A percentile compares a stretch with the other conserved stretches of the same genome.
phyloP scores from a whole-genome alignment of 2,888 invertebrate genomes.

The Myopa tessellatipennis region DNA sequence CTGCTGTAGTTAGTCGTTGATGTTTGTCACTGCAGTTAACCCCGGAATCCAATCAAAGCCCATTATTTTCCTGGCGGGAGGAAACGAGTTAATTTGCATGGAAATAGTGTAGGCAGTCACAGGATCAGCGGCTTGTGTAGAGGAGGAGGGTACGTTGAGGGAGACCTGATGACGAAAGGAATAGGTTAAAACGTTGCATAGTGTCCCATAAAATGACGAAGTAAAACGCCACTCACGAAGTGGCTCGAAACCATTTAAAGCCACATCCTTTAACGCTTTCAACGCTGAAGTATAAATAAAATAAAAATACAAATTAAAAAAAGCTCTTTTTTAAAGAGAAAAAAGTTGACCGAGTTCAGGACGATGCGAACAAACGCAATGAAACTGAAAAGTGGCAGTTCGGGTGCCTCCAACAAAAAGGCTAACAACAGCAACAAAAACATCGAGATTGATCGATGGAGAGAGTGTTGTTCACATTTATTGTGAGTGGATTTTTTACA shows the following conservation, averaged over 20 bases:
- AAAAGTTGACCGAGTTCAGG: background rate
- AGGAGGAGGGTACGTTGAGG: background rate
- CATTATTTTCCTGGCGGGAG: conserved; percentile 19
- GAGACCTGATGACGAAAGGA: background rate
- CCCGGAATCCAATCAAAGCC: conserved; percentile 34
- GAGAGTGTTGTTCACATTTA: background rate
- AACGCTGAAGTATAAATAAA: background rate
- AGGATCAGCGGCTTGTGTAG: background rate
- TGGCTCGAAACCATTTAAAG: background rate
- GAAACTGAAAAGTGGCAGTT: background rate
- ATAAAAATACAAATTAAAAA: too few relatives aligned
- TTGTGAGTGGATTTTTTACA: background rate
- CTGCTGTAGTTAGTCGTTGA: background rate
- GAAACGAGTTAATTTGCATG: conserved; percentile 28
- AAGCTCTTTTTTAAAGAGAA: background rate
- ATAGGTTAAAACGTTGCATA: background rate
- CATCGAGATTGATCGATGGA: conserved; percentile 4
- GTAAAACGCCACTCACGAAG: background rate
- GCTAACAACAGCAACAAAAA: background rate
- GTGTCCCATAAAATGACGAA: background rate
- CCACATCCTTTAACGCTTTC: background rate
- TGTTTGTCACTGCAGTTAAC: conserved; percentile 14
- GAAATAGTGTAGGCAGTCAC: background rate
- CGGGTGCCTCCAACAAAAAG: background rate
- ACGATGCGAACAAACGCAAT: background rate